Evolutionary conservation across 2,797 vertebrate genomes (phyloP), one percentile per base, ranked within the genome.

Genomic region (Sebastes taczanowskii): DNA sequence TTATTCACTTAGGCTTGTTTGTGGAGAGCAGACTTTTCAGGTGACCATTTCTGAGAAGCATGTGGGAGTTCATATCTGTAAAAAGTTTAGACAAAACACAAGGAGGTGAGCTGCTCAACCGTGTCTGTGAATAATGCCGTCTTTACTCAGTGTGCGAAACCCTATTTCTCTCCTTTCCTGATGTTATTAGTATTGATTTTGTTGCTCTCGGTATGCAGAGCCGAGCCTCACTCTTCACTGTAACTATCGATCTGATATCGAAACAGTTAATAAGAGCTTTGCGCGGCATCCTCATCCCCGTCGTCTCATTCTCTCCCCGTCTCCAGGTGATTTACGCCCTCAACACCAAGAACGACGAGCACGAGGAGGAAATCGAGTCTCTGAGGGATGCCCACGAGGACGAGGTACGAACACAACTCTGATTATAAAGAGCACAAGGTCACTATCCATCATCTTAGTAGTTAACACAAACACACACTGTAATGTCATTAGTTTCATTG

Each of bases 291-390:
- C 32, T 84, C 69, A 71, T 76, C 46, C 56, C 56, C 82, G 73
- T 52, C 16, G 2, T 74, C 67, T 55, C 0, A 42, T 64, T 82
- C 55, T 72, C 79, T 49, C 22, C 81, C 87, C 86, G 75, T 90
- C 84, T 85, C 6, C 90, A 99, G 99, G 99, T 99, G n/a, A 99
- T 99, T 91, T 99, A 99, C 78, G 98, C 99, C 71, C 96, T 99
- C 88, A 99, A 99, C 94, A 99, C 98, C 82, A 99, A 98, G 93
- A 99, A 99, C 59, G 98, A 99, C 74, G 98, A 99, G 71, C 99
- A 99, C 1, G 98, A 99, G 92, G 97, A 97, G 71, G 97, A 98
- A 73, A 96, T 99, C 22, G 97, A 98, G 90, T 97, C 98, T 29
- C 96, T 99, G 86, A 99, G 96, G 84, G 99, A 99, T 87, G 96